Evolutionary conservation across 2,113 vertebrate species (phyloP).

Genomic region (Chamaetylas fuelleborni): DNA sequence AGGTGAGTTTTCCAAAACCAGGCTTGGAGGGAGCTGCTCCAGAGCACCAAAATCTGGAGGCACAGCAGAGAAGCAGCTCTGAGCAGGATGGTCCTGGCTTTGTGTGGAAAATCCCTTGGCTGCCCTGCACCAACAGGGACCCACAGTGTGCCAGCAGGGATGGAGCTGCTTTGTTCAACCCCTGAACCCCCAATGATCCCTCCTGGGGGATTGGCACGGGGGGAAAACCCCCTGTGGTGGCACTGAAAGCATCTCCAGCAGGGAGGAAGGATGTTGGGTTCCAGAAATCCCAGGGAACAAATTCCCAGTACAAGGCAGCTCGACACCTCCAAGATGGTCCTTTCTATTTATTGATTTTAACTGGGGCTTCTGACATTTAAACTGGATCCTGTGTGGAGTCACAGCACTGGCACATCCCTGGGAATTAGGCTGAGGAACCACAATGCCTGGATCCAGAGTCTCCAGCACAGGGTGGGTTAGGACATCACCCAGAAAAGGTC

Average conservation of each 20-base stretch:
- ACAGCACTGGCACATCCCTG: not conserved
- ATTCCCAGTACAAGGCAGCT: not conserved
- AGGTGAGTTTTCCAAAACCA: fast-evolving
- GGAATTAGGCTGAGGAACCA: not conserved
- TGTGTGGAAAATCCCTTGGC: fast-evolving
- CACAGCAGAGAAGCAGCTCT: fast-evolving
- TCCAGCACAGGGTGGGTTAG: fast-evolving
- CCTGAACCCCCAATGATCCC: not conserved
- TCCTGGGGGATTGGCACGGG: fast-evolving
- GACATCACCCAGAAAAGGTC: not conserved
- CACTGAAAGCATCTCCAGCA: not conserved
- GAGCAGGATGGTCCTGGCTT: not conserved
- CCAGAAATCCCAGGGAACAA: not conserved
- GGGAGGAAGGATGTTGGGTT: not conserved
- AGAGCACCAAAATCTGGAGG: not conserved
- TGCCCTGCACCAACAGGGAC: fast-evolving
- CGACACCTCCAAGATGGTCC: fast-evolving
- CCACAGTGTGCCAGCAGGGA: fast-evolving
- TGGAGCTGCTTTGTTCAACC: not conserved
- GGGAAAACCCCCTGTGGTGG: not conserved
- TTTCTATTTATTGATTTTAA: not conserved
- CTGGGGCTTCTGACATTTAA: not conserved
- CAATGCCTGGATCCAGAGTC: not conserved
- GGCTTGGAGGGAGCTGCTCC: not conserved
- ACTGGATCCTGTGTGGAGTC: not conserved